phyloP scores from a whole-genome alignment of 2,113 vertebrate species.

The Lamprotornis superbus region DNA sequence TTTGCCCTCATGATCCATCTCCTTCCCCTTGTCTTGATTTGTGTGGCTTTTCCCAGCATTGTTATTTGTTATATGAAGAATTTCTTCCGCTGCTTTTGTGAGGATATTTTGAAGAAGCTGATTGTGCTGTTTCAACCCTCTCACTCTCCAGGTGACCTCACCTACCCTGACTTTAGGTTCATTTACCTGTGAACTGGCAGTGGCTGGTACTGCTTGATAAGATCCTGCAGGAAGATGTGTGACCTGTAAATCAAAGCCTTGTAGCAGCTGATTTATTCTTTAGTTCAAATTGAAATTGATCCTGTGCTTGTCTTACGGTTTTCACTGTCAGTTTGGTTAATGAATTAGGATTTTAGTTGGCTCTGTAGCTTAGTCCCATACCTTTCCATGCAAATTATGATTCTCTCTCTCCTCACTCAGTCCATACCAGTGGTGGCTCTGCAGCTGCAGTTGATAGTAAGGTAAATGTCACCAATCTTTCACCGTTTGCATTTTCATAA shows the following conservation, averaged over 20 bases:
- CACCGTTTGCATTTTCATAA: neutral
- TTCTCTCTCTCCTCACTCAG: neutral
- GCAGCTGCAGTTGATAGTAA: neutral
- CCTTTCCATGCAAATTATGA: neutral
- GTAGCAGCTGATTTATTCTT: neutral
- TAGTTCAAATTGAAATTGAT: conserved; percentile 27
- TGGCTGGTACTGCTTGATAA: neutral
- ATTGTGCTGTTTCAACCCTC: neutral
- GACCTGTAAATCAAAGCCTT: neutral
- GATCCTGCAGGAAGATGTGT: neutral
- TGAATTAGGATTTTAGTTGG: neutral
- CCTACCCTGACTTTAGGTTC: neutral
- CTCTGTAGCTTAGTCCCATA: neutral
- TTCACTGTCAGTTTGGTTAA: neutral
- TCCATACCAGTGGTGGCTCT: neutral
- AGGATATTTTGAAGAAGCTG: neutral
- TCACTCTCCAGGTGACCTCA: neutral
- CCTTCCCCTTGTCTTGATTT: neutral
- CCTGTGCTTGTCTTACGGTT: neutral
- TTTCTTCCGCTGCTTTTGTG: neutral
- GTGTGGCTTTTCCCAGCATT: neutral
- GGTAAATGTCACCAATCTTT: neutral
- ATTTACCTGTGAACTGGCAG: neutral
- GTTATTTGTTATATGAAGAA: neutral
- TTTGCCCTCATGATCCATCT: neutral